Conservation (phyloP, 2,888 invertebrate genomes). For the Scaptomyza parva region DNA sequence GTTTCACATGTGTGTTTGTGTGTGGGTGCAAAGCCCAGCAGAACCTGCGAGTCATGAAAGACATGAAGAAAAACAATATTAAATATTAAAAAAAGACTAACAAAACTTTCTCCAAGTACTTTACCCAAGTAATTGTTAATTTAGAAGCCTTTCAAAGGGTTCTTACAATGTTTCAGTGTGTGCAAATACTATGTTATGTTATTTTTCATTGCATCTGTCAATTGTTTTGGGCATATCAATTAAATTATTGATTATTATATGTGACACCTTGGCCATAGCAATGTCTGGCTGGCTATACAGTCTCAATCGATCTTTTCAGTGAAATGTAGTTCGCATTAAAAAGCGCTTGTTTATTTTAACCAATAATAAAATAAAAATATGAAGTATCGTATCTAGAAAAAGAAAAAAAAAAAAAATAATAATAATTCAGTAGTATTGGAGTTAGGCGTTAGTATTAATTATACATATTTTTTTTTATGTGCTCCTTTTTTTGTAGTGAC, state of each 20-base stretch:
- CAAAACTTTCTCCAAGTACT: constrained; percentile 2
- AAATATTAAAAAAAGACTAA: not conserved
- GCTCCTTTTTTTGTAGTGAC: constrained; percentile 72
- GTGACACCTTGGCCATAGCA: not conserved
- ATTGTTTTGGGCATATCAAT: not conserved
- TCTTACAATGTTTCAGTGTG: not conserved
- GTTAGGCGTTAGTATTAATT: constrained; percentile 11
- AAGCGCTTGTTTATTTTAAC: too few species aligned
- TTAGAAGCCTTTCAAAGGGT: too few species aligned
- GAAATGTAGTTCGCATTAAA: not conserved
- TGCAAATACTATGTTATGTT: constrained; percentile 4
- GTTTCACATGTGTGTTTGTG: constrained; percentile 9
- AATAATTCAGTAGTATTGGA: not conserved
- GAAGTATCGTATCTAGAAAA: not conserved
- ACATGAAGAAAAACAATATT: constrained; percentile 20
- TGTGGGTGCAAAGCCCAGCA: constrained; percentile 39
- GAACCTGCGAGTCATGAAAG: constrained; percentile 31
- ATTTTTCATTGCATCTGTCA: not conserved
- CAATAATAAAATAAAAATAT: not conserved
- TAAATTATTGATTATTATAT: constrained; percentile 4
- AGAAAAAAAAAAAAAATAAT: not conserved
- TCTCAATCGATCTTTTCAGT: constrained; percentile 1
- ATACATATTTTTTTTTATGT: not conserved
- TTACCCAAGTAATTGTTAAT: not conserved
- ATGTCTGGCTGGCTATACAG: not conserved